Percentiles rank a stretch among this genome's conserved stretches.
Evolutionary conservation across 2,888 invertebrate species (phyloP).

Genomic region (Aleiodes leptofemur): DNA sequence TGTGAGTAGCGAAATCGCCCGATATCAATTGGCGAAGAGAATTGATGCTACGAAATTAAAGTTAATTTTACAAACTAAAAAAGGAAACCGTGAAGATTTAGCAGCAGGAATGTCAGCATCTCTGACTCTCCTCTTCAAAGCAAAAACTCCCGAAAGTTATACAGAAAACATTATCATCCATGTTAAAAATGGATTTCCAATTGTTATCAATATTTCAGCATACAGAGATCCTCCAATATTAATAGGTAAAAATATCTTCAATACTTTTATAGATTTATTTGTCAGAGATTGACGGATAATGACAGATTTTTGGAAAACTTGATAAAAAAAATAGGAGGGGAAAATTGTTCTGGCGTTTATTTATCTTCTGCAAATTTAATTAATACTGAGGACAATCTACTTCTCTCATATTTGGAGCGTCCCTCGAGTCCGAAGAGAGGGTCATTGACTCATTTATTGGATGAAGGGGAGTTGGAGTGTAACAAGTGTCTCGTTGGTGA

Average conservation of each 20-base stretch:
- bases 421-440: conserved; percentile 24
- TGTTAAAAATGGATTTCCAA: conserved; percentile 65
- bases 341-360: background rate
- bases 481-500: conserved; percentile 73
- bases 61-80: conserved; percentile 57
- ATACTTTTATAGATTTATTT: background rate
- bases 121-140: conserved; percentile 69
- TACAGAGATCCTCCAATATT: conserved; percentile 72
- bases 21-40: conserved; percentile 63
- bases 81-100: conserved; percentile 58
- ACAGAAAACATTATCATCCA: conserved; percentile 67
- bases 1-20: conserved; percentile 62
- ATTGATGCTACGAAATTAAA: conserved; percentile 66
- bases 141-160: conserved; percentile 66
- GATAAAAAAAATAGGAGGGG: conserved; percentile 6
- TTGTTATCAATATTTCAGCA: conserved; percentile 65
- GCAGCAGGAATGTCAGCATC: conserved; percentile 74
- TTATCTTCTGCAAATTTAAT: background rate
- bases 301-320: background rate
- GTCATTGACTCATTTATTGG: conserved; percentile 55
- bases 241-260: conserved; percentile 52
- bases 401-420: conserved; percentile 4
- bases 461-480: conserved; percentile 69
- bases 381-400: background rate
- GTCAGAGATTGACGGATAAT: background rate